phyloP scores from a whole-genome alignment of 2,888 invertebrate species.

The Chymomyza caudatula region DNA sequence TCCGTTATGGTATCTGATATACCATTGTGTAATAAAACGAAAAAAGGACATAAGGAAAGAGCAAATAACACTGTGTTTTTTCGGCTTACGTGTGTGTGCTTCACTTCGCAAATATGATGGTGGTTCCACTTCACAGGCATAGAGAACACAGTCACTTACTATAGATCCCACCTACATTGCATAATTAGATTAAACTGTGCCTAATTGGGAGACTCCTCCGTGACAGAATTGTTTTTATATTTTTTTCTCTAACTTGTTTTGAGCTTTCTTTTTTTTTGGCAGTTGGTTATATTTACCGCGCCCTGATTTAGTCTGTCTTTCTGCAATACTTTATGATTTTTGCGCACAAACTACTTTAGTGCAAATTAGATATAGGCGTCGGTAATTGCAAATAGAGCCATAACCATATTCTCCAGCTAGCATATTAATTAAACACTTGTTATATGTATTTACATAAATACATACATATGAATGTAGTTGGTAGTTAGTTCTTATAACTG shows the following conservation, averaged over 20 bases:
- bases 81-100: conserved; percentile 27
- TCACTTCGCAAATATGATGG: conserved; percentile 70
- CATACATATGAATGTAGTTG: no score
- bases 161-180: conserved; percentile 32
- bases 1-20: conserved; percentile 54
- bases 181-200: conserved; percentile 77
- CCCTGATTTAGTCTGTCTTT: background rate
- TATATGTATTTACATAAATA: no score
- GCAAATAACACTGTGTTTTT: conserved; percentile 32
- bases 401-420: background rate
- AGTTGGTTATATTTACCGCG: background rate
- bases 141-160: background rate
- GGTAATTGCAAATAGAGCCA: background rate
- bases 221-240: conserved; percentile 29
- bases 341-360: conserved; percentile 10
- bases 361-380: background rate
- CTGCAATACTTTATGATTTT: background rate
- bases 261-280: conserved; percentile 20
- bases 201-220: conserved; percentile 71
- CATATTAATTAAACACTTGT: no score
- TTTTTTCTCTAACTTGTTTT: conserved; percentile 9
- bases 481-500: no score
- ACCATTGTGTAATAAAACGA: conserved; percentile 40
- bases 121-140: conserved; percentile 76
- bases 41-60: conserved; percentile 21